Conservation (phyloP, 2,888 invertebrate species). For the Matsumyia berberina region DNA sequence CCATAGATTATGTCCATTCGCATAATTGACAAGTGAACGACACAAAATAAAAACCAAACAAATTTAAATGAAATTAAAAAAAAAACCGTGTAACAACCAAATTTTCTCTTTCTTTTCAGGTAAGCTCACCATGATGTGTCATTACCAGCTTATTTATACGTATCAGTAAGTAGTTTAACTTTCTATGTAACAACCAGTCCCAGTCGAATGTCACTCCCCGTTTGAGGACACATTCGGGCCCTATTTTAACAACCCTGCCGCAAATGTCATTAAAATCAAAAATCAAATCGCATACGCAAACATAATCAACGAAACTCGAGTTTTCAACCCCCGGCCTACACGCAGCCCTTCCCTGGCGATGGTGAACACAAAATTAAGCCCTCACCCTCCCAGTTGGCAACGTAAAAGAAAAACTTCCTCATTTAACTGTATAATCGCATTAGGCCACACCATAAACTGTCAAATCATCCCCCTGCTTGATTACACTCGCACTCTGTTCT, state of each 20-base stretch:
- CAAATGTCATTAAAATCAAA: constrained; percentile 67
- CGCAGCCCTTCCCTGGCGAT: neutral
- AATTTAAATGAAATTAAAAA: too few species aligned
- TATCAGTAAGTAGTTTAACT: constrained; percentile 51
- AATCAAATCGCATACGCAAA: constrained; percentile 67
- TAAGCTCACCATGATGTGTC: constrained; percentile 35
- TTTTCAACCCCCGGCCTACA: neutral
- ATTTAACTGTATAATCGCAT: constrained; percentile 76
- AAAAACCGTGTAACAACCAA: too few species aligned
- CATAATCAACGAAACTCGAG: constrained; percentile 63
- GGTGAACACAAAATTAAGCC: constrained; percentile 48
- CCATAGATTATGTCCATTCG: too few species aligned
- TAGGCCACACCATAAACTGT: constrained; percentile 71
- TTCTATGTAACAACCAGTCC: constrained; percentile 44
- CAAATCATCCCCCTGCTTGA: constrained; percentile 62
- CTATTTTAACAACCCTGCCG: constrained; percentile 23
- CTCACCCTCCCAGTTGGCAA: constrained; percentile 28
- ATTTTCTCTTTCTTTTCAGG: constrained; percentile 44
- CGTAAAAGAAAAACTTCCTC: constrained; percentile 47
- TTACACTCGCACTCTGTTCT: constrained; percentile 16
- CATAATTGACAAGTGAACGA: too few species aligned
- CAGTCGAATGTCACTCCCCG: constrained; percentile 44
- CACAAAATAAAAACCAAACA: too few species aligned
- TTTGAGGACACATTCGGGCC: constrained; percentile 23
- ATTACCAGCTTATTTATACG: neutral